Evolutionary conservation across 1,140 invertebrate species (phyloP).

Genomic region (Trinorchestia longiramus): DNA sequence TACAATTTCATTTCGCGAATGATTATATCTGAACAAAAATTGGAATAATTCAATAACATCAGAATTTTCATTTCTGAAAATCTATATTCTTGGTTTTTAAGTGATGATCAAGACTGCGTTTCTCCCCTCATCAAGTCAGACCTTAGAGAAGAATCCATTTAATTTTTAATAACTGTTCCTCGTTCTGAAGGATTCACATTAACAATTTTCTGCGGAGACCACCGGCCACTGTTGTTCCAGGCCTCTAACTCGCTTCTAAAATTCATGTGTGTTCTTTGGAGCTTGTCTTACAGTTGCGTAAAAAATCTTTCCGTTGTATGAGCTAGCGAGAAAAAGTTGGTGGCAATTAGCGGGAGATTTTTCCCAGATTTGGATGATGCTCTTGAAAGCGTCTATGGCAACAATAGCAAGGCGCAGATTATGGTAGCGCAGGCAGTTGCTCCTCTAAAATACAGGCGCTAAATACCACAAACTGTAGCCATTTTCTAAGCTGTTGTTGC

Average conservation of each 20-base stretch:
- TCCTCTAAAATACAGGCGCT: background rate
- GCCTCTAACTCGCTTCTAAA: background rate
- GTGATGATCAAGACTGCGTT: background rate
- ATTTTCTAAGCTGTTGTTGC: background rate
- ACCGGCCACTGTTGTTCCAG: background rate
- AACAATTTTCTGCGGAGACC: background rate
- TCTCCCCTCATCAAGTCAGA: background rate
- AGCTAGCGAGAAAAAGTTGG: background rate
- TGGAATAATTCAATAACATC: background rate
- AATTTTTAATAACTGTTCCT: background rate
- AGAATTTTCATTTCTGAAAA: background rate
- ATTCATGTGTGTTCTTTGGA: background rate
- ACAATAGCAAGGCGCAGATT: background rate
- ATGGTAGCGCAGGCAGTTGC: background rate
- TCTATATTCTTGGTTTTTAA: background rate
- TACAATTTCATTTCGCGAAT: background rate
- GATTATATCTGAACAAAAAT: background rate
- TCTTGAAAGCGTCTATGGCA: background rate
- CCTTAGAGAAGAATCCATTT: background rate
- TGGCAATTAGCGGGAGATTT: background rate
- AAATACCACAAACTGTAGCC: background rate
- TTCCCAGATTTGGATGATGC: background rate
- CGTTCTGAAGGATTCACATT: background rate
- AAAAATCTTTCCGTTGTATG: background rate
- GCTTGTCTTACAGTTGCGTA: background rate